These are phyloP conservation scores for Nothocercus nigrocapillus DNA, from an alignment of 2,113 vertebrate genomes.

Conservation along the genomic window DNA sequence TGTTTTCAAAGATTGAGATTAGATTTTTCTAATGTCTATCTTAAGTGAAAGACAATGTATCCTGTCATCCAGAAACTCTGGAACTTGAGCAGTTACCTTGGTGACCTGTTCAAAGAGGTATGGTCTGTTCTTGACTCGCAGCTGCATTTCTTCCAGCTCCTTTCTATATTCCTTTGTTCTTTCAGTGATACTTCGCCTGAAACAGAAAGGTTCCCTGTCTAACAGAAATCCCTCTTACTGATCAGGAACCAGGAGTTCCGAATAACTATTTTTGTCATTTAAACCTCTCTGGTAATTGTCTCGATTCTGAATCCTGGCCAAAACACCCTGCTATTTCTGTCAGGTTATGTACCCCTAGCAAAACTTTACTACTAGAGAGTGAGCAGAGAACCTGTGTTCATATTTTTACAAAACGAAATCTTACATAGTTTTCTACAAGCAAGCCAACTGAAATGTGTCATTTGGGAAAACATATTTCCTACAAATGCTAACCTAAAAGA, in stretches of 20 bases:
- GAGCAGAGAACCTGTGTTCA: background rate
- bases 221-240: background rate
- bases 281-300: background rate
- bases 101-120: conserved; percentile 92
- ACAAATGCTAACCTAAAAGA: background rate
- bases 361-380: background rate
- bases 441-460: background rate
- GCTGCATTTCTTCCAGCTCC: conserved; percentile 90
- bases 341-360: background rate
- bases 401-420: background rate
- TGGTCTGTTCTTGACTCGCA: conserved; percentile 85
- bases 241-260: background rate
- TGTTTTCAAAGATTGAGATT: background rate
- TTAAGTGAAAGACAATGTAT: background rate
- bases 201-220: conserved; percentile 52
- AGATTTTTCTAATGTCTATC: background rate
- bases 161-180: conserved; percentile 88
- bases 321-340: background rate
- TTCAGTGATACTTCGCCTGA: conserved; percentile 85
- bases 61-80: background rate
- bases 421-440: background rate
- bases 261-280: background rate
- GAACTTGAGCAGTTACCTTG: conserved; percentile 73
- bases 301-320: background rate
- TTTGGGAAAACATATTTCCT: background rate